These are phyloP conservation scores for Hyphantria cunea DNA, from an alignment of 1,140 invertebrate species.

Conservation along the genomic window DNA sequence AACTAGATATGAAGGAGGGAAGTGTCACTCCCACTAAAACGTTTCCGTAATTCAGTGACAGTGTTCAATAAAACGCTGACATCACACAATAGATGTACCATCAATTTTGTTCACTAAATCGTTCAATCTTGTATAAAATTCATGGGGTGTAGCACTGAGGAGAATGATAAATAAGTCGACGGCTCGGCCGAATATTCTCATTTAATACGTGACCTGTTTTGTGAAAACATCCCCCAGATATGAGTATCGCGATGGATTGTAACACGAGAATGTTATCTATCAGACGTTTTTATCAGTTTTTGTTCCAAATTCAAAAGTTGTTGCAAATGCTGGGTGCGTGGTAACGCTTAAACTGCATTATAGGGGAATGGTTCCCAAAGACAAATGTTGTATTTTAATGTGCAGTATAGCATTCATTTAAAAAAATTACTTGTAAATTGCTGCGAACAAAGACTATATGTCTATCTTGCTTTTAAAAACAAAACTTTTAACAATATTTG, in stretches of 20 bases:
- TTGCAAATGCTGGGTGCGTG: slow-evolving; percentile 1
- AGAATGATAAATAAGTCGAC: slow-evolving; percentile 79
- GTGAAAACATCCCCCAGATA: slow-evolving; percentile 62
- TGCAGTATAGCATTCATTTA: no score
- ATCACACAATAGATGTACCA: slow-evolving; percentile 73
- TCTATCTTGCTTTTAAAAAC: no score
- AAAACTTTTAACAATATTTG: no score
- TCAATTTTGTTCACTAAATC: slow-evolving; percentile 79
- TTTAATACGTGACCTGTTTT: slow-evolving; percentile 81
- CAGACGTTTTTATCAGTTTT: slow-evolving; percentile 42
- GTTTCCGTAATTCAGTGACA: slow-evolving; percentile 45
- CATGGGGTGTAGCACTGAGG: slow-evolving; percentile 76
- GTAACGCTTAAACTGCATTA: no score
- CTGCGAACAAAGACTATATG: no score
- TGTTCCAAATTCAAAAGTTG: background rate
- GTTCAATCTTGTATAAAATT: slow-evolving; percentile 81
- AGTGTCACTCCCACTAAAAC: slow-evolving; percentile 14
- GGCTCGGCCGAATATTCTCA: slow-evolving; percentile 79
- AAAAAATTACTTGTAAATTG: no score
- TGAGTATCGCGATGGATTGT: slow-evolving; percentile 64
- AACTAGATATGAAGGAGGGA: slow-evolving; percentile 26
- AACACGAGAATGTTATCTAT: slow-evolving; percentile 50
- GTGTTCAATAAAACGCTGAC: slow-evolving; percentile 62
- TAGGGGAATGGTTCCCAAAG: no score
- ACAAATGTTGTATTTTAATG: no score